phyloP scores from a whole-genome alignment of 2,888 invertebrate genomes.

The Rhamphomyia laevipes region DNA sequence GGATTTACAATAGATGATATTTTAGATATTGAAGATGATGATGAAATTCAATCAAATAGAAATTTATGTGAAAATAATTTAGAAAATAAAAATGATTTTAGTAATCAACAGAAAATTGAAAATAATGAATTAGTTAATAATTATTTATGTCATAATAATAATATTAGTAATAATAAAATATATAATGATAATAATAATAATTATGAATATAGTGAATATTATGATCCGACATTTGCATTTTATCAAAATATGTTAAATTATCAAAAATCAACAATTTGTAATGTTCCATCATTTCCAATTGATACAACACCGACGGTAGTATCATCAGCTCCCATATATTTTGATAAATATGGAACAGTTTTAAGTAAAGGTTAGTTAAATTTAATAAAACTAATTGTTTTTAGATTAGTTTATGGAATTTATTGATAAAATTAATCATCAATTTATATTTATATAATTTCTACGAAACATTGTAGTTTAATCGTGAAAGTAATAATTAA shows the following conservation, averaged over 20 bases:
- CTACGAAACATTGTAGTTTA: too few relatives aligned
- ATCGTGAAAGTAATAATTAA: too few relatives aligned
- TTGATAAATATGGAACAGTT: not conserved
- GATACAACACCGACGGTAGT: not conserved
- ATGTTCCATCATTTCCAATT: not conserved
- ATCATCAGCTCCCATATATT: not conserved
- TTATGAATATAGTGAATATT: not conserved
- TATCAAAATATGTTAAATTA: too few relatives aligned
- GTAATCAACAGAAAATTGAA: not conserved
- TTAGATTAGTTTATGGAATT: too few relatives aligned
- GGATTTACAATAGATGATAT: conserved; percentile 1
- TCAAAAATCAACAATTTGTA: too few relatives aligned
- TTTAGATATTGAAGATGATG: not conserved
- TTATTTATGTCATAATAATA: not conserved
- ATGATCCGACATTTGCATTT: not conserved
- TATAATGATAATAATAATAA: not conserved
- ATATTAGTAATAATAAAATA: not conserved
- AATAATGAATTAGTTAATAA: not conserved
- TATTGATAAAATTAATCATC: too few relatives aligned
- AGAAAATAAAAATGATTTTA: not conserved
- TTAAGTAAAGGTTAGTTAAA: too few relatives aligned
- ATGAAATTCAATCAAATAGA: not conserved
- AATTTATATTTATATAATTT: too few relatives aligned
- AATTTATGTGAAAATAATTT: not conserved
- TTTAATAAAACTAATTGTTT: too few relatives aligned